Evolutionary conservation across 2,113 vertebrate genomes (phyloP).

Genomic region (Saccopteryx bilineata): DNA sequence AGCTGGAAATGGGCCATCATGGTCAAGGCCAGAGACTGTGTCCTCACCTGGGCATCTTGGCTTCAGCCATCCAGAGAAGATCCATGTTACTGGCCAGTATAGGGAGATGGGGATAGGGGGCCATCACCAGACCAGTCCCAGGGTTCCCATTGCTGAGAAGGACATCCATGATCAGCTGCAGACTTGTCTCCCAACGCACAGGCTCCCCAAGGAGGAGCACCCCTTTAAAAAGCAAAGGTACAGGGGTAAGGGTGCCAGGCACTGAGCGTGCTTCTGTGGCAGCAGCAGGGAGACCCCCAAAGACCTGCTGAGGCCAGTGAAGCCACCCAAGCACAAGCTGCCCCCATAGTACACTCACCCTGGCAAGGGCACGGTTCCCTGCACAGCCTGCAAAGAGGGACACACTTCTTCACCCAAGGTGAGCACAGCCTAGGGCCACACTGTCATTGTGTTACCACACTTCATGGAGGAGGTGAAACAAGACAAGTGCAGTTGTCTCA

Average conservation of each 20-base stretch:
- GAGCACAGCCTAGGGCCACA: neutral
- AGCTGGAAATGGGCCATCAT: neutral
- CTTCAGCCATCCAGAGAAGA: slow-evolving; percentile 99
- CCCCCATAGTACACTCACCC: neutral
- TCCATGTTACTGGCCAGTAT: slow-evolving; percentile 98
- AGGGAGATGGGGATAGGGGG: slow-evolving; percentile 94
- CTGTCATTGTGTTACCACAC: neutral
- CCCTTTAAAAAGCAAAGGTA: slow-evolving; percentile 86
- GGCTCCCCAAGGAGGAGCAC: slow-evolving; percentile 97
- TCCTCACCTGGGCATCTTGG: slow-evolving; percentile 95
- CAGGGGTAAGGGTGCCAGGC: neutral
- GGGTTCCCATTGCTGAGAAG: slow-evolving; percentile 94
- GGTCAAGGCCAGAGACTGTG: rapidly evolving
- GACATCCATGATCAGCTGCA: slow-evolving; percentile 95
- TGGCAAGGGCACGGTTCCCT: neutral
- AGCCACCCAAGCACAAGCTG: neutral
- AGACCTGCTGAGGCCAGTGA: neutral
- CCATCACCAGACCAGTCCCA: slow-evolving; percentile 82
- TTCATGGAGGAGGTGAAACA: neutral
- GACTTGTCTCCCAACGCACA: slow-evolving; percentile 97
- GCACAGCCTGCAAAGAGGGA: neutral
- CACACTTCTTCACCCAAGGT: neutral
- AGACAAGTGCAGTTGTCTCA: neutral
- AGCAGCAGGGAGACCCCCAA: neutral
- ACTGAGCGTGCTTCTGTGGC: too few species aligned